Base-by-base conservation (phyloP, 2,888 invertebrate genomes). In the Rotaria socialis region DNA sequence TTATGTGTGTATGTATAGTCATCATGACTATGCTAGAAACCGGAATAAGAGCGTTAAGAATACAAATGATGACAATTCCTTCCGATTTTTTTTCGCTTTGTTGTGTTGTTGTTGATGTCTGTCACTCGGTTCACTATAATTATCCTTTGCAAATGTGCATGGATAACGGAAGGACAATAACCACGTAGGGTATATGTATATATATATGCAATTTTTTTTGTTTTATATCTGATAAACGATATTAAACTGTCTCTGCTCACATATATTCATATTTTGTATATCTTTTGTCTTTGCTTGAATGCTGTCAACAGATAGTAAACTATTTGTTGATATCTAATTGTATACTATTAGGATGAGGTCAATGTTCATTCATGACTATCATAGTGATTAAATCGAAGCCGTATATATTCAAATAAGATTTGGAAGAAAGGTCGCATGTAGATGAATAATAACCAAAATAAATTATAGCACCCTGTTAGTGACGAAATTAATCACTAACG, bases 291-390 rank as follows among this genome's bases (percentile, higher is more conserved):
- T 35, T 10, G 11, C n/a, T 67, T 67, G 35, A 35, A 67, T 35
- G 35, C 14, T 11, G 35, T 35, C 35, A 67, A 67, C 8, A n/a
- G 35, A 35, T 67, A 67, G 67, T 67, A 67, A 67, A 67, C 10
- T 35, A 27, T 67, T 60, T 67, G 35, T 35, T 67, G 3, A 27
- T 67, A 67, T 11, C 27, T 27, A 67, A 16, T 67, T 67, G 10
- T 67, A 67, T 67, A 35, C 35, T 35, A 67, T 67, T 67, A 67
- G 8, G 16, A 35, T 35, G 24, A n/a, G 35, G 35, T 67, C 27
- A 27, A 67, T 67, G 67, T 35, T 67, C 35, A 67, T 67, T 27
- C 67, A 67, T 67, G 67, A 67, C 67, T 35, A 67, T 67, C 67
- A 67, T 67, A 14, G 2, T 35, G 67, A 35, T 67, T 67, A 67